A percentile compares a stretch with the other conserved stretches of the same genome.
Conservation (phyloP, 2,888 invertebrate species). For the Rhabditophanes sp. region DNA sequence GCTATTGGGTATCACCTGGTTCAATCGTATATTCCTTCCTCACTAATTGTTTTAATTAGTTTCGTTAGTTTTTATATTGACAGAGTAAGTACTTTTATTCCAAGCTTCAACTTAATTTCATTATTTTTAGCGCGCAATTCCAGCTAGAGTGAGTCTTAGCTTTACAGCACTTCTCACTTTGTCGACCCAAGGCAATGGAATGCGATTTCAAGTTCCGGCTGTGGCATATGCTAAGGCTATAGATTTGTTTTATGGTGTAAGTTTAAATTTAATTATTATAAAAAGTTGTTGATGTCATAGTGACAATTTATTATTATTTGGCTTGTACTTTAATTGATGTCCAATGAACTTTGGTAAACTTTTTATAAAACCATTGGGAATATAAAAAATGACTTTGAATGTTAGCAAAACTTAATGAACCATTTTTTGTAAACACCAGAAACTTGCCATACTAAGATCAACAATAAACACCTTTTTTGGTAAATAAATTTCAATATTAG, state of each 20-base stretch:
- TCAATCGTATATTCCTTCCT: constrained; percentile 23
- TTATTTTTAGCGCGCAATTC: constrained; percentile 12
- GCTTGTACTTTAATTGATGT: no score
- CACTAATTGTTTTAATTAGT: constrained; percentile 9
- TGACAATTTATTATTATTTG: no score
- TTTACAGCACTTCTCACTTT: constrained; percentile 10
- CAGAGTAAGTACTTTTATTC: background rate
- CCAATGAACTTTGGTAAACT: no score
- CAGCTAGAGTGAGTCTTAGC: constrained; percentile 10
- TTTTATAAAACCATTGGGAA: no score
- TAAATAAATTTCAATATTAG: no score
- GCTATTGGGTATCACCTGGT: constrained; percentile 51
- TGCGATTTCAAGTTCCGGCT: constrained; percentile 30
- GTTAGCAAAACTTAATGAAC: no score
- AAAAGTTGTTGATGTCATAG: constrained; percentile 18
- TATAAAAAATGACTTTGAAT: no score
- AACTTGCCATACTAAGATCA: no score
- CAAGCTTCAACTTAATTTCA: background rate
- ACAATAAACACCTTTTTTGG: no score
- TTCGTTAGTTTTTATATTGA: constrained; percentile 9
- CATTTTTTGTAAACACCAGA: no score
- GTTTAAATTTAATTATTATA: background rate
- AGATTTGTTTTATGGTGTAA: constrained; percentile 34
- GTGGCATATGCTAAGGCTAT: constrained; percentile 34
- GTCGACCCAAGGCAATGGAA: constrained; percentile 28